phyloP scores from a whole-genome alignment of 2,888 invertebrate genomes.

The Melanophora roralis region DNA sequence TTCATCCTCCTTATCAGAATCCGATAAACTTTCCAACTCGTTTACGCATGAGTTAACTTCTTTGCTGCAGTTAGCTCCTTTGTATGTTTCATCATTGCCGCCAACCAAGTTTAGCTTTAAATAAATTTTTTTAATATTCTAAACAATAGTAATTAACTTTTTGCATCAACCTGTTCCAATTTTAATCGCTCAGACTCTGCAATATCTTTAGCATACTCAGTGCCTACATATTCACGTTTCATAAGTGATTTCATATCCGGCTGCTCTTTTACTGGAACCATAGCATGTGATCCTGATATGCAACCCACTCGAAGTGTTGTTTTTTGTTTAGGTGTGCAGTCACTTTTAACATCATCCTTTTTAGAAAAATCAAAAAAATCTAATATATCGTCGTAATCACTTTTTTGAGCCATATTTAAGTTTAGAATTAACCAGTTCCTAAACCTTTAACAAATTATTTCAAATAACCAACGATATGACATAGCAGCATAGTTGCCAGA shows the following conservation, averaged over 20 bases:
- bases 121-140: neutral
- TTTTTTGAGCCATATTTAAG: no score
- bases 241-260: slow-evolving; percentile 62
- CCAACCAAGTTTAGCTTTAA: slow-evolving; percentile 24
- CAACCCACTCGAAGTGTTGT: no score
- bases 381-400: no score
- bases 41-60: slow-evolving; percentile 66
- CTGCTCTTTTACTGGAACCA: slow-evolving; percentile 22
- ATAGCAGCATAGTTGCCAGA: no score
- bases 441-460: no score
- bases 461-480: no score
- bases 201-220: slow-evolving; percentile 68
- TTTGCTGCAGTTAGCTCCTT: slow-evolving; percentile 46
- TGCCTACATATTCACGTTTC: slow-evolving; percentile 70
- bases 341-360: slow-evolving; percentile 68
- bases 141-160: neutral
- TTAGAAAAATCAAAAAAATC: slow-evolving; percentile 75
- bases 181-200: slow-evolving; percentile 67
- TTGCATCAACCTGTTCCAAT: slow-evolving; percentile 67
- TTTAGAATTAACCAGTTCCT: no score
- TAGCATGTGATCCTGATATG: neutral
- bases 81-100: slow-evolving; percentile 35
- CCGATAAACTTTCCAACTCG: slow-evolving; percentile 70
- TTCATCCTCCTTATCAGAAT: slow-evolving; percentile 55
- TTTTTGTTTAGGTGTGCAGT: slow-evolving; percentile 14